Base-by-base conservation (phyloP, 2,888 invertebrate genomes). In the Standfussiana lucernea region DNA sequence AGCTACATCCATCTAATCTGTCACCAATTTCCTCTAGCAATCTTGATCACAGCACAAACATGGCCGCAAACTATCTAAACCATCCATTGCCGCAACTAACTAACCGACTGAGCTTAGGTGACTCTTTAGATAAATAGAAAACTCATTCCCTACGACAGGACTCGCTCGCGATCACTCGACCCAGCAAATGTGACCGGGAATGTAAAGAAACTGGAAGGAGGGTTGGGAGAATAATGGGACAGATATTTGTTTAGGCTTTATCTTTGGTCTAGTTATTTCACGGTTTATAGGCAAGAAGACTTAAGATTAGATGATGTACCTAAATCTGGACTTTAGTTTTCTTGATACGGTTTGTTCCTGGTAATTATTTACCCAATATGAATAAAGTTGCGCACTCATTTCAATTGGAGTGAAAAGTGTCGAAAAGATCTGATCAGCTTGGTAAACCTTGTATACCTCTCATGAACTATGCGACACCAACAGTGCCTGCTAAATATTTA, bases 91-190 rank as follows among this genome's bases (percentile, higher is more conserved):
- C 85, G 70, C 84, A 88, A 85, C 89, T 86, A 90, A 90, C 88
- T 86, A 86, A 89, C 88, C 73, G 80, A 79, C 86, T 82, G 85
- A 89, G 86, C 90, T 90, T 86, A 85, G 88, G 88, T 87, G 88
- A 90, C 91, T 92, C 90, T 91, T 92, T 91, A 92, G 90, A 91
- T 92, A 93, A 92, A 93, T 91, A 92, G 91, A 90, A 90, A 91
- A 91, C 90, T 93, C 92, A 90, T 91, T 91, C 86, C 89, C 87
- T 84, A 83, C 86, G 87, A 85, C 85, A 88, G 80, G 79, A 81
- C 86, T 78, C 79, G 82, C 67, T 84, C 77, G 88, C 88, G 90
- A 93, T 92, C 91, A 89, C 88, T 90, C 88, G 89, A 90, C 89
- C 91, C 84, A 88, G 91, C 90, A 89, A 91, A 91, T 89, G 87